Conservation (phyloP, 2,797 vertebrate genomes). For the Urophycis tenuis region DNA sequence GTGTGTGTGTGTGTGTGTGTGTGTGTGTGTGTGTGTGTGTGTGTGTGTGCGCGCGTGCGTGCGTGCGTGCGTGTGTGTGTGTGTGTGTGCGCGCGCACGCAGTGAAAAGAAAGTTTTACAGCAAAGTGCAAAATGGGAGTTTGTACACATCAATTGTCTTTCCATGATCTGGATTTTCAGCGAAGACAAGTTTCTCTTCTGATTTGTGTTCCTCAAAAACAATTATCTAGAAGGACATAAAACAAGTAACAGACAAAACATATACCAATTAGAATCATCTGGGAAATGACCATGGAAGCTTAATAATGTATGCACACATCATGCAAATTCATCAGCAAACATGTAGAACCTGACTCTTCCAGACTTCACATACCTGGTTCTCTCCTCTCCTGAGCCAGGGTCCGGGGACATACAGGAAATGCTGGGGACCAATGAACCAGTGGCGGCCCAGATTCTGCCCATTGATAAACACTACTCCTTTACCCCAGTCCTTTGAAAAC, state of each 20-base stretch:
- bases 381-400: slow-evolving; percentile 78
- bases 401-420: slow-evolving; percentile 86
- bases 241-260: not conserved
- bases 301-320: not conserved
- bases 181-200: slow-evolving; percentile 70
- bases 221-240: slow-evolving; percentile 69
- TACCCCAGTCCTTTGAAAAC: slow-evolving; percentile 81
- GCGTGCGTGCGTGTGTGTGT: not conserved
- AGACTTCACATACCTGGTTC: slow-evolving; percentile 74
- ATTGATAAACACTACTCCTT: slow-evolving; percentile 89
- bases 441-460: slow-evolving; percentile 87
- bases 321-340: not conserved
- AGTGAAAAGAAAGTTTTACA: slow-evolving; percentile 38
- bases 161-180: slow-evolving; percentile 74
- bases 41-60: not conserved
- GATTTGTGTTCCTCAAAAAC: slow-evolving; percentile 82
- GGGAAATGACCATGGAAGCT: slow-evolving; percentile 8
- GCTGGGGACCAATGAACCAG: slow-evolving; percentile 91
- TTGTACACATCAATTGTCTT: slow-evolving; percentile 74
- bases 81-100: not conserved
- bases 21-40: slow-evolving; percentile 1
- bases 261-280: not conserved
- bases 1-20: not conserved
- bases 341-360: not conserved
- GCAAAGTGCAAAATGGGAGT: slow-evolving; percentile 62